A percentile compares a stretch with the other conserved stretches of the same genome.
phyloP scores from a whole-genome alignment of 2,797 vertebrate genomes.

The Pyrrhura leucotis region DNA sequence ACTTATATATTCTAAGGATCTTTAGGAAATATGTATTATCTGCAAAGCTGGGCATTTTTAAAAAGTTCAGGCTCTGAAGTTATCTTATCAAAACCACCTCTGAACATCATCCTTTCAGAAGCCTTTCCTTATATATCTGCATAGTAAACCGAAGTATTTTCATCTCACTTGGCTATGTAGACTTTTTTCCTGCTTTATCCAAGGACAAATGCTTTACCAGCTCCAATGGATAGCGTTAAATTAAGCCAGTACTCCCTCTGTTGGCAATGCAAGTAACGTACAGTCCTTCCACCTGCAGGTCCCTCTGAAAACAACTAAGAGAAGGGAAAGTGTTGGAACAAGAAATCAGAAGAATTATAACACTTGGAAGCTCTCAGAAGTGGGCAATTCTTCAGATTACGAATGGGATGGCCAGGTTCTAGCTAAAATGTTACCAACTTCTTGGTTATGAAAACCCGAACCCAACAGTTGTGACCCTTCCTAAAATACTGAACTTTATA shows the following conservation, averaged over 20 bases:
- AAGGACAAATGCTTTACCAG: not conserved
- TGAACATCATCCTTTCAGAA: not conserved
- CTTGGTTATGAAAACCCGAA: not conserved
- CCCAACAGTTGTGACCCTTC: not conserved
- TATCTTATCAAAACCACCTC: not conserved
- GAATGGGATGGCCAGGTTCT: not conserved
- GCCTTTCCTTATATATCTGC: not conserved
- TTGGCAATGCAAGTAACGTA: not conserved
- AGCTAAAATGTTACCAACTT: not conserved
- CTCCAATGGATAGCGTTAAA: not conserved
- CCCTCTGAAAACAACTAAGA: not conserved
- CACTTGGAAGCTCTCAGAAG: not conserved
- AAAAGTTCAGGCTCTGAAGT: not conserved
- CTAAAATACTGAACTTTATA: not conserved
- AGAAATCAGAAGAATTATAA: not conserved
- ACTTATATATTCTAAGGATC: rapidly evolving
- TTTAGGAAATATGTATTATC: not conserved
- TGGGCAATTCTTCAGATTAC: not conserved
- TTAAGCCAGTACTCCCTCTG: slow-evolving; percentile 32
- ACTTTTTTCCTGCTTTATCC: not conserved
- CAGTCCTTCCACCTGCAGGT: not conserved
- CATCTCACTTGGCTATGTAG: not conserved
- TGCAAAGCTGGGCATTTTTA: not conserved
- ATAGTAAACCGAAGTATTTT: not conserved
- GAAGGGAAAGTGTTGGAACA: not conserved